phyloP scores from a whole-genome alignment of 2,113 vertebrate genomes.

The Pao palembangensis region DNA sequence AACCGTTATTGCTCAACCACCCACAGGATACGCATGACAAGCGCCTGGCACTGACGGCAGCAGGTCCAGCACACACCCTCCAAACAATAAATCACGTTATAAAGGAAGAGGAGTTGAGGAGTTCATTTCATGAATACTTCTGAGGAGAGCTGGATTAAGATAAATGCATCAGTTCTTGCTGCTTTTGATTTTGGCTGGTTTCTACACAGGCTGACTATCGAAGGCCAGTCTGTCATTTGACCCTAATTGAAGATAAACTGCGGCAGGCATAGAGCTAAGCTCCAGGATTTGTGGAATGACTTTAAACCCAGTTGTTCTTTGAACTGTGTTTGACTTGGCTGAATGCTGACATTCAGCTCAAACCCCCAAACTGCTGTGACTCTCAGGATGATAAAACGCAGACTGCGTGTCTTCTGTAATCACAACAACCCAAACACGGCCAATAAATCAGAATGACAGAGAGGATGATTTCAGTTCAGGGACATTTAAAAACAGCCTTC shows the following conservation, averaged over 20 bases:
- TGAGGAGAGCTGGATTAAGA: constrained; percentile 53
- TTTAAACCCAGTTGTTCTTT: constrained; percentile 45
- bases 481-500: background rate
- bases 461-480: constrained; percentile 5
- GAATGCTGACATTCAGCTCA: constrained; percentile 20
- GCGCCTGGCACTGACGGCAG: constrained; percentile 43
- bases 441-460: constrained; percentile 27
- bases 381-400: constrained; percentile 57
- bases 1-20: constrained; percentile 67
- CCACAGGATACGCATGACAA: constrained; percentile 68
- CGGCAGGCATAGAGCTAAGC: constrained; percentile 39
- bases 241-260: constrained; percentile 52
- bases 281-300: constrained; percentile 30
- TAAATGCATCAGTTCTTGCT: constrained; percentile 47
- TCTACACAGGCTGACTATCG: constrained; percentile 15
- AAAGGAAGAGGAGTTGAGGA: constrained; percentile 32
- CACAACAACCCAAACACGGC: constrained; percentile 12
- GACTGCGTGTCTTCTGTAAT: constrained; percentile 28
- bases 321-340: constrained; percentile 43
- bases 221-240: constrained; percentile 42
- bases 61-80: constrained; percentile 36
- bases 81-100: constrained; percentile 40
- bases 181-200: constrained; percentile 36
- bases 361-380: constrained; percentile 27
- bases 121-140: constrained; percentile 37